Evolutionary conservation across 2,888 invertebrate genomes (phyloP), one percentile per base, ranked within the genome.

Genomic region (Azorinus chamasolen): DNA sequence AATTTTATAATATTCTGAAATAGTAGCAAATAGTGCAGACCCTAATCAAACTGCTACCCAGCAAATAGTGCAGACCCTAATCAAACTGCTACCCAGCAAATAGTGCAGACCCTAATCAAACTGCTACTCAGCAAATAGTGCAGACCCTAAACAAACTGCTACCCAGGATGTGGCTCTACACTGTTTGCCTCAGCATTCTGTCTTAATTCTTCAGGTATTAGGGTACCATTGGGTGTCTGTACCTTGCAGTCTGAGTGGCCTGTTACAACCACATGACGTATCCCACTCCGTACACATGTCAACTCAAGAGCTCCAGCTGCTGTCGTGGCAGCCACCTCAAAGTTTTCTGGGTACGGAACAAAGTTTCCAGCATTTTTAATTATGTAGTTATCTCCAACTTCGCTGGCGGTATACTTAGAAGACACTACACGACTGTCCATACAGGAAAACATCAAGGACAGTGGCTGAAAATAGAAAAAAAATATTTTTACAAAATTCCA

Each of bases 341-440:
- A 97, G 92, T 97, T 96, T 90, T 96, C 96, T 16, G 97, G 96
- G 93, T 98, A 96, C 0, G 99, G 99, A 87, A 99, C 96, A 69
- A 99, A 94, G 93, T 99, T 99, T 4, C 93, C 99, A 53, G 99
- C 98, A 94, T 99, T 99, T 93, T 99, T 95, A 1, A 99, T 98
- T 88, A 99, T 96, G 94, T 98, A 99, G 97, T 98, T 98, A 93
- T 99, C 98, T 53, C 99, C 99, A 81, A 98, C 97, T 93, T 97
- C 96, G 65, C 97, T 97, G 94, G 97, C 97, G 66, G 98, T 98
- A 93, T 98, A 98, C 93, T 97, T 95, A 72, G 98, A 97, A 25
- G 99, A 98, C 88, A 98, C 96, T 96, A 99, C 97, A 94, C 99
- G 95, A 93, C 97, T 97, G 95, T 99, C 99, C 96, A 99, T 98